Conservation (phyloP, 2,888 invertebrate species). For the Nymphalis c-album region DNA sequence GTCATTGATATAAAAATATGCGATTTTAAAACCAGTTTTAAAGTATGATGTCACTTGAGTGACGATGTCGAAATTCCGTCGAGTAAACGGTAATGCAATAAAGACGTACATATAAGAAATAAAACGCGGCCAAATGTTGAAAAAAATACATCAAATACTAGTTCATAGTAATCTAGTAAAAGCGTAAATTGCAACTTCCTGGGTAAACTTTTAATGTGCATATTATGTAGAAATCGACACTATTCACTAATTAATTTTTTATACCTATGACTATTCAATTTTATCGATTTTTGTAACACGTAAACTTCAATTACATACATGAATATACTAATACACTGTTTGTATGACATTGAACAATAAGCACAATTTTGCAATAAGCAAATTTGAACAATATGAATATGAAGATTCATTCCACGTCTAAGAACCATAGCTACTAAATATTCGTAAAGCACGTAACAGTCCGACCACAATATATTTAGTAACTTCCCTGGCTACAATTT, state of each 20-base stretch:
- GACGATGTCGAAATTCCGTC: constrained; percentile 19
- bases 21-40: constrained; percentile 19
- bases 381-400: too few relatives aligned
- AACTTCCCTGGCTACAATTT: constrained; percentile 43
- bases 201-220: not conserved
- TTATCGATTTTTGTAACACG: not conserved
- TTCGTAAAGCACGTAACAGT: constrained; percentile 29
- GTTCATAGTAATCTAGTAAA: constrained; percentile 1
- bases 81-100: constrained; percentile 7
- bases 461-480: constrained; percentile 36
- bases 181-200: not conserved
- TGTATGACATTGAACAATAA: not conserved
- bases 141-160: constrained; percentile 1
- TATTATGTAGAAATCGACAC: not conserved
- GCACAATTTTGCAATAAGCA: too few relatives aligned
- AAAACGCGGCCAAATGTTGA: constrained; percentile 2
- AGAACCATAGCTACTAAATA: constrained; percentile 22
- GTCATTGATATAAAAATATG: constrained; percentile 16
- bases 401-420: not conserved
- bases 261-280: not conserved
- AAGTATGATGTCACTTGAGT: constrained; percentile 24
- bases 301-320: not conserved
- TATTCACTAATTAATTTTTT: not conserved
- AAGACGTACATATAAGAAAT: constrained; percentile 17
- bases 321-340: not conserved